Base-by-base conservation (phyloP, 92 coral and sea anemone genomes). In the Porites cylindrica region DNA sequence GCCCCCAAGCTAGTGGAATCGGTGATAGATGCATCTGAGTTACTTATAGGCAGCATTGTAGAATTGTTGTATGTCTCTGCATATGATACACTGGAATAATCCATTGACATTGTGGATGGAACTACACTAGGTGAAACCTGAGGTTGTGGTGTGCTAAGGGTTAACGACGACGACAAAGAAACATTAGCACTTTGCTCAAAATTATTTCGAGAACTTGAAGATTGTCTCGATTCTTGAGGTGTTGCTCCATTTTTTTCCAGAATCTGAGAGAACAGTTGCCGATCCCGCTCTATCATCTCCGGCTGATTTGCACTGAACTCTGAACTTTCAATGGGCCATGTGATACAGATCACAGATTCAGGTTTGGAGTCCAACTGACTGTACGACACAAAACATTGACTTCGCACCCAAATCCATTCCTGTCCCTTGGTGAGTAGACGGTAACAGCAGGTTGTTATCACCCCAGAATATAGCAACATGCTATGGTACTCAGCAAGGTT, bases 341-440 rank as follows among this genome's bases (percentile, higher is more conserved):
- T 81, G 1, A 77, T 89, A 6, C 88, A 74, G n/a, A 78, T 82
- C 0, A 92, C 73, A 14, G 84, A 89, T 59, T 92, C 92, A 13
- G 95, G 95, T 47, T 88, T 89, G 20, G 95, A 86, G 76, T 92
- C 87, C 88, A 89, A 85, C 77, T 92, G 92, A 68, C 86, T 92
- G 82, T 92, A 92, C 1, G 92, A 85, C 18, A 92, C 82, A 70
- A 81, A 79, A 38, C 93, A 89, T 14, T 81, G 83, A 32, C 92
- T 92, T 32, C 89, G 82, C 51, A 92, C 23, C 95, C 95, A 92
- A 19, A 92, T 66, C 92, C 92, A 92, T 8, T 69, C 69, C 54
- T 92, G 90, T 10, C 92, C 95, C 69, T 92, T 92, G 6, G 95
- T 92, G 43, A 89, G 78, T 62, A 89, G 79, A 13, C 93, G 82